Percentiles rank a stretch among this genome's conserved stretches.
phyloP scores from a whole-genome alignment of 1,140 invertebrate species.

The Pseudomyrmex dendroicus region DNA sequence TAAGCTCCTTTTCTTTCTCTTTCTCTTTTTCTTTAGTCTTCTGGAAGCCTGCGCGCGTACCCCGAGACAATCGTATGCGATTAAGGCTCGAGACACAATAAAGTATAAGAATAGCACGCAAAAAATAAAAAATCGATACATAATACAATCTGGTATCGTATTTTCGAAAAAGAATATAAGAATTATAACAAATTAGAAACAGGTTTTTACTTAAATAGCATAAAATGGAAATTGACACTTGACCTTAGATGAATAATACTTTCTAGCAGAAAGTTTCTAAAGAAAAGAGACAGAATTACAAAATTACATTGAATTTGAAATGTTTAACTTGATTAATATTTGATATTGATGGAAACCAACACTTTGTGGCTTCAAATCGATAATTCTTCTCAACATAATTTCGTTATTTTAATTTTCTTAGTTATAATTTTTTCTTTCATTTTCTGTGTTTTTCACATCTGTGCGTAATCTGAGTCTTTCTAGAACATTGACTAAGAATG shows the following conservation, averaged over 20 bases:
- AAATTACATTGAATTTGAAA: background rate
- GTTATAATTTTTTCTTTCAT: background rate
- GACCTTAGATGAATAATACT: too few species aligned
- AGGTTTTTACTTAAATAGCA: too few species aligned
- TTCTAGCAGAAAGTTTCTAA: background rate
- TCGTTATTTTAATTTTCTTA: background rate
- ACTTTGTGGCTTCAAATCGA: background rate
- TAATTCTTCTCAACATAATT: background rate
- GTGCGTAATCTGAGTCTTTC: background rate
- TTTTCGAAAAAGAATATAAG: too few species aligned
- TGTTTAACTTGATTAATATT: constrained; percentile 14
- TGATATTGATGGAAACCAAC: background rate
- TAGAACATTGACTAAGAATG: constrained; percentile 2
- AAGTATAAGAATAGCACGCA: constrained; percentile 4
- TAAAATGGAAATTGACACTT: too few species aligned
- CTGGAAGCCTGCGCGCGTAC: constrained; percentile 34
- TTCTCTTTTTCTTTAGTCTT: background rate
- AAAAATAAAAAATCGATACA: constrained; percentile 4
- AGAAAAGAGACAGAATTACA: background rate
- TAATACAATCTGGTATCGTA: too few species aligned
- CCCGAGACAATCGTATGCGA: constrained; percentile 27
- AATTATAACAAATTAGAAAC: too few species aligned
- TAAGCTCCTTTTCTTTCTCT: background rate
- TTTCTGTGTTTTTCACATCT: background rate
- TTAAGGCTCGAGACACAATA: constrained; percentile 32